phyloP scores from a whole-genome alignment of 2,888 invertebrate genomes.

The Loripinus fragilis region DNA sequence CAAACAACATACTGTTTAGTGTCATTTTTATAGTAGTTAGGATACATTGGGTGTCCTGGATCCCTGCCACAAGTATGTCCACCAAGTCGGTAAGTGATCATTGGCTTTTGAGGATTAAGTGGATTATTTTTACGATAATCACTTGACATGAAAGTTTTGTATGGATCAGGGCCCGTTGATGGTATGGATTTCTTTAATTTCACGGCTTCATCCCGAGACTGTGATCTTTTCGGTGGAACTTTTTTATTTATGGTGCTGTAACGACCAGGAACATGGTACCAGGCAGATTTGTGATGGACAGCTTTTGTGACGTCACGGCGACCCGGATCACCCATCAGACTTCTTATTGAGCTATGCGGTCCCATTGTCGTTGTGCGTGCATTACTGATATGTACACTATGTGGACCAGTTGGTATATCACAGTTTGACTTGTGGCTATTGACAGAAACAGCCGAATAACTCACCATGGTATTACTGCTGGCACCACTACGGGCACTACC shows the following conservation, averaged over 20 bases:
- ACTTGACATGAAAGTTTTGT: conserved; percentile 54
- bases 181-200: conserved; percentile 53
- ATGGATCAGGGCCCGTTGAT: conserved; percentile 43
- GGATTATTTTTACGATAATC: conserved; percentile 60
- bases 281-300: conserved; percentile 77
- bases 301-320: conserved; percentile 61
- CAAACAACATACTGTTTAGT: conserved; percentile 50
- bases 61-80: conserved; percentile 45
- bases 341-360: conserved; percentile 71
- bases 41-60: conserved; percentile 23
- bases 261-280: conserved; percentile 81
- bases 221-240: conserved; percentile 70
- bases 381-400: conserved; percentile 68
- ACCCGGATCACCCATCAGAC: conserved; percentile 68
- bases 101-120: conserved; percentile 1
- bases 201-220: conserved; percentile 61
- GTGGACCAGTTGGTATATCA: conserved; percentile 64
- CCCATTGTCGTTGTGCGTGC: conserved; percentile 69
- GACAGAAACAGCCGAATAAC: conserved; percentile 47
- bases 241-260: conserved; percentile 71
- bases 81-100: conserved; percentile 21
- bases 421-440: conserved; percentile 64
- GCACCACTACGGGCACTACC: conserved; percentile 67
- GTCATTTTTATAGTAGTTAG: conserved; percentile 42
- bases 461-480: conserved; percentile 61